A percentile compares a stretch with the other conserved stretches of the same genome.
Conservation (phyloP, 2,113 vertebrate genomes). For the Scatophagus argus region DNA sequence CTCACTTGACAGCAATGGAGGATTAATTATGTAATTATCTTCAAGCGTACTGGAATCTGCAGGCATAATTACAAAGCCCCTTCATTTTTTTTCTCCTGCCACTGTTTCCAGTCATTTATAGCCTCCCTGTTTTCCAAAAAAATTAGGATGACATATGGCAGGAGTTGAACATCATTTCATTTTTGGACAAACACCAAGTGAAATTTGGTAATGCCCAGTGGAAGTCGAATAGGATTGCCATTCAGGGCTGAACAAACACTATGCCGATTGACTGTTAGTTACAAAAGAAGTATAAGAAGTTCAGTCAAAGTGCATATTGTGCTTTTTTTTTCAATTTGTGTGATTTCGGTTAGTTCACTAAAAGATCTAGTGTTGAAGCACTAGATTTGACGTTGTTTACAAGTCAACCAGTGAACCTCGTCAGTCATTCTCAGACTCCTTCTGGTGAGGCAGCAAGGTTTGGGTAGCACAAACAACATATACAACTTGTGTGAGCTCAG, state of each 20-base stretch:
- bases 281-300: conserved; percentile 1
- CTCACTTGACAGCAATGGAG: conserved; percentile 59
- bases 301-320: conserved; percentile 20
- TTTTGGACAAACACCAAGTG: conserved; percentile 41
- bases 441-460: conserved; percentile 29
- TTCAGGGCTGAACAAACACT: conserved; percentile 19
- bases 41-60: conserved; percentile 60
- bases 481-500: conserved; percentile 38
- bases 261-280: conserved; percentile 4
- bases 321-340: neutral
- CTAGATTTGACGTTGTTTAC: conserved; percentile 16
- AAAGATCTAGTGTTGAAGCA: neutral
- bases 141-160: conserved; percentile 62
- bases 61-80: conserved; percentile 73
- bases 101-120: conserved; percentile 64
- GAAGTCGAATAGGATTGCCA: conserved; percentile 1
- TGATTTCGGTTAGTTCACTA: neutral
- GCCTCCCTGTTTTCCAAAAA: conserved; percentile 64
- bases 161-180: conserved; percentile 37
- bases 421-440: conserved; percentile 19
- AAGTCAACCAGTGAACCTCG: neutral
- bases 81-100: conserved; percentile 73
- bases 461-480: conserved; percentile 48
- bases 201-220: neutral
- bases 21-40: conserved; percentile 80